Conservation (phyloP, 2,797 vertebrate genomes). For the Uromys caudimaculatus region DNA sequence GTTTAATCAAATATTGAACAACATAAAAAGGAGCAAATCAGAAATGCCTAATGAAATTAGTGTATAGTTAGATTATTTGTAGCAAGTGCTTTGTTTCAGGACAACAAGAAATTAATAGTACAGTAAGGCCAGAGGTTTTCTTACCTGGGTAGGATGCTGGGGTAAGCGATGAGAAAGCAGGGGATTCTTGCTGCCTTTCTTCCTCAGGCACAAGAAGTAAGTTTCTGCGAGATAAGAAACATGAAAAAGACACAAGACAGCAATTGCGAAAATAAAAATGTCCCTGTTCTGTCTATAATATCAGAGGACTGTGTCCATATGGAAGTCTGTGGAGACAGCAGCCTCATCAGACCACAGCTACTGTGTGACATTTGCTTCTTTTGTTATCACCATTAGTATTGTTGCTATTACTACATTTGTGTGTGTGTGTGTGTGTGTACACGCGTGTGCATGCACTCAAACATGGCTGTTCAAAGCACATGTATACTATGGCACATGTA, state of each 20-base stretch:
- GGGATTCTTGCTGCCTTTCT: not conserved
- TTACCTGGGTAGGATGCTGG: not conserved
- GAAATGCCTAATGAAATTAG: slow-evolving; percentile 44
- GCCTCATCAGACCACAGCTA: not conserved
- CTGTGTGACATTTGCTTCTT: not conserved
- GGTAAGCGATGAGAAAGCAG: not conserved
- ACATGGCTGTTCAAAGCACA: not conserved
- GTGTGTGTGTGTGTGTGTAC: accelerated
- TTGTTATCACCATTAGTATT: not conserved
- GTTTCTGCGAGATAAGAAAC: slow-evolving; percentile 1
- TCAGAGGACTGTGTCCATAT: not conserved
- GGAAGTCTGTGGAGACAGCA: not conserved
- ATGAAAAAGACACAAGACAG: not conserved
- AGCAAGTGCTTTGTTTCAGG: slow-evolving; percentile 49
- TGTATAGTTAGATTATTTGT: slow-evolving; percentile 53
- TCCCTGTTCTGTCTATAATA: not conserved
- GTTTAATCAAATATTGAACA: slow-evolving; percentile 60
- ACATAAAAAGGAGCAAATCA: slow-evolving; percentile 40
- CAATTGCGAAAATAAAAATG: not conserved
- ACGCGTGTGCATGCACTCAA: no score
- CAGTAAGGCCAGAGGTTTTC: not conserved
- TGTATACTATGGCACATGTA: not conserved
- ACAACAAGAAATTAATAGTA: slow-evolving; percentile 19
- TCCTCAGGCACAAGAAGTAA: not conserved
- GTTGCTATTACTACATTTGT: not conserved